Percentiles rank a stretch among this genome's conserved stretches.
Conservation (phyloP, 2,888 invertebrate genomes). For the Harpagoxenus sublaevis region DNA sequence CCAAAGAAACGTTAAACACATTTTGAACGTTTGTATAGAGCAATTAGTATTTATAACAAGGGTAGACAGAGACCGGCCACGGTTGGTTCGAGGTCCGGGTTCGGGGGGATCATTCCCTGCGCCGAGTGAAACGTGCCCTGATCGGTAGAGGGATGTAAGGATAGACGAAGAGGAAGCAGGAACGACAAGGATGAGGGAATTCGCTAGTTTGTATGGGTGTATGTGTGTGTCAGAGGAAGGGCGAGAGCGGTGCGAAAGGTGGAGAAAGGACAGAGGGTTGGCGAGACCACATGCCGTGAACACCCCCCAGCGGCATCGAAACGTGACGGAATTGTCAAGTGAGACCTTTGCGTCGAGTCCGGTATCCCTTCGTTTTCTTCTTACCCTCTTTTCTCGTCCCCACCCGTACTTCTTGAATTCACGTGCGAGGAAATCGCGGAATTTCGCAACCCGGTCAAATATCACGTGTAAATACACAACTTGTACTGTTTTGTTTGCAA, state of each 20-base stretch:
- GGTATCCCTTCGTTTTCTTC: constrained; percentile 35
- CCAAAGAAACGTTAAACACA: constrained; percentile 81
- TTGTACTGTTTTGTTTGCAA: background rate
- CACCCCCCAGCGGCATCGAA: constrained; percentile 77
- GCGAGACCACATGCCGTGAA: constrained; percentile 82
- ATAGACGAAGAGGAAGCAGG: constrained; percentile 45
- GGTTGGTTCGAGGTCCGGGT: constrained; percentile 64
- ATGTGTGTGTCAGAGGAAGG: background rate
- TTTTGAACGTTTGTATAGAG: constrained; percentile 82
- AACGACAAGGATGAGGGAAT: constrained; percentile 27
- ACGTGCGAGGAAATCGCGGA: constrained; percentile 1
- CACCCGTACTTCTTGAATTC: constrained; percentile 39
- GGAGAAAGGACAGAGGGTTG: constrained; percentile 69
- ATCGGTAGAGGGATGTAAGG: constrained; percentile 57
- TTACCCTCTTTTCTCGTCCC: constrained; percentile 14
- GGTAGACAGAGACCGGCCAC: constrained; percentile 63
- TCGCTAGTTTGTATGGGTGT: background rate
- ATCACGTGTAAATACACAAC: constrained; percentile 16
- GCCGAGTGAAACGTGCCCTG: constrained; percentile 60
- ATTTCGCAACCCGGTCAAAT: constrained; percentile 27
- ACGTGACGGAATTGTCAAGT: constrained; percentile 80
- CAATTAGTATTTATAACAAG: constrained; percentile 84
- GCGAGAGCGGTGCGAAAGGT: constrained; percentile 58
- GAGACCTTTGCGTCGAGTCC: constrained; percentile 47
- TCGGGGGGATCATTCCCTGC: constrained; percentile 57